These are phyloP conservation scores for Aphelenchoides bicaudatus DNA, from an alignment of 2,888 invertebrate species.

Conservation along the genomic window DNA sequence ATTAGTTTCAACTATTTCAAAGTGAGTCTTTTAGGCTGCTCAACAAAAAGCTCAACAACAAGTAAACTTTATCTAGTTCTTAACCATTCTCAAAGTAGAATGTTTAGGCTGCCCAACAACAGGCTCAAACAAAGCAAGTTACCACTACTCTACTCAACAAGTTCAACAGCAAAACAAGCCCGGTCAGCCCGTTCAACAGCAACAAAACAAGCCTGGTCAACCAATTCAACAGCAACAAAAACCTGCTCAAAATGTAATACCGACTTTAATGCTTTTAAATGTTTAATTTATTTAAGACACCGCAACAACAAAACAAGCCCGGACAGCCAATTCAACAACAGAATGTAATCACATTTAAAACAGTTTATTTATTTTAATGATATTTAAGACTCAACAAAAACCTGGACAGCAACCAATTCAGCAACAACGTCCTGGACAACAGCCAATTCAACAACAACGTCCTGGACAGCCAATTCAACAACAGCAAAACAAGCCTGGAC, in stretches of 20 bases:
- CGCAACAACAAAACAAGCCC: constrained; percentile 19
- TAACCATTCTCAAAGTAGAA: too few relatives aligned
- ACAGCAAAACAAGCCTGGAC: constrained; percentile 20
- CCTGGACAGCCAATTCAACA: constrained; percentile 13
- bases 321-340: constrained; percentile 18
- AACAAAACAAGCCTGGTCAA: constrained; percentile 19
- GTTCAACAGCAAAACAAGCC: constrained; percentile 21
- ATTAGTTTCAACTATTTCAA: constrained; percentile 10
- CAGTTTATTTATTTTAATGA: too few relatives aligned
- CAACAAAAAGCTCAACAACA: constrained; percentile 30
- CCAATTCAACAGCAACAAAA: constrained; percentile 22
- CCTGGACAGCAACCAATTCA: constrained; percentile 22
- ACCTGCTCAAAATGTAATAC: not conserved
- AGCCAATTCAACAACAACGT: constrained; percentile 25
- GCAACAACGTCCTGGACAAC: constrained; percentile 22
- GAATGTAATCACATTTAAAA: not conserved
- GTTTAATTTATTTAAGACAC: constrained; percentile 2
- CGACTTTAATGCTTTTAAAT: too few relatives aligned
- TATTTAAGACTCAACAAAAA: constrained; percentile 18
- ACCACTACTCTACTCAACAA: constrained; percentile 1
- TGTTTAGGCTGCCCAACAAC: constrained; percentile 9
- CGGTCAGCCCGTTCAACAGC: constrained; percentile 18
- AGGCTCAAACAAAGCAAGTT: constrained; percentile 3
- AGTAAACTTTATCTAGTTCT: too few relatives aligned
- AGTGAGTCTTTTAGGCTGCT: constrained; percentile 29